A percentile compares a stretch with the other conserved stretches of the same genome.
These are phyloP conservation scores for Cladorhizidae sp. DNA, from an alignment of 37 sponge, comb jelly and placozoan genomes.

Conservation along the genomic window DNA sequence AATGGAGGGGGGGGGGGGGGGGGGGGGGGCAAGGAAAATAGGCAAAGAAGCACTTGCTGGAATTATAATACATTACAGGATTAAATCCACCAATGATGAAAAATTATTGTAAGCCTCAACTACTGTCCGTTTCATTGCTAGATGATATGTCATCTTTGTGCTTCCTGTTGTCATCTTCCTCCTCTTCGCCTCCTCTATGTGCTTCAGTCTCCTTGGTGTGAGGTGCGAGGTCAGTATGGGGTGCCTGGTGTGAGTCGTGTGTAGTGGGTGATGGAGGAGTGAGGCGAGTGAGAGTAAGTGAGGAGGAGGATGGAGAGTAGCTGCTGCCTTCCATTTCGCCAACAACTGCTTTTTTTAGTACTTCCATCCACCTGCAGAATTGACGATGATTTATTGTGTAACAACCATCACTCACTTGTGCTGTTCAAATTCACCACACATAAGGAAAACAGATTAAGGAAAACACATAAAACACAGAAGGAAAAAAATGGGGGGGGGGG, in stretches of 20 bases:
- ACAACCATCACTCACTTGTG: too few species aligned
- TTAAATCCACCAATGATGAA: neutral
- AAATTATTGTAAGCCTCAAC: neutral
- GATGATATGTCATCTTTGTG: neutral
- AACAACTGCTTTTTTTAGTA: conserved; percentile 38
- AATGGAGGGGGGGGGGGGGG: neutral
- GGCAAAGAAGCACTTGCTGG: neutral
- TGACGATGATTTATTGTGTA: too few species aligned
- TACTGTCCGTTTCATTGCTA: neutral
- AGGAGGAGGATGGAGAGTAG: neutral
- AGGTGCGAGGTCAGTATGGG: neutral
- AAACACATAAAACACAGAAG: too few species aligned
- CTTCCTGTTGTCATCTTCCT: neutral
- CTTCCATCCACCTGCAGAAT: conserved; percentile 53
- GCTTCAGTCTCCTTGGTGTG: too few species aligned
- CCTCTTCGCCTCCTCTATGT: too few species aligned
- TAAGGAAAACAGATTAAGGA: too few species aligned
- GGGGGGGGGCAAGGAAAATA: neutral
- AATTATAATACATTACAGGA: neutral
- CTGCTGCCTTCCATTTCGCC: conserved; percentile 22
- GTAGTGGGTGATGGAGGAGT: neutral
- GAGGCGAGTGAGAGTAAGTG: neutral
- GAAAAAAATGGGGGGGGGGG: too few species aligned
- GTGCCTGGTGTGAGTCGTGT: neutral
- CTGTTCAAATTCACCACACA: too few species aligned